These are phyloP conservation scores for Dolichallabes microphthalmus DNA, from an alignment of 2,113 vertebrate species.

Conservation along the genomic window DNA sequence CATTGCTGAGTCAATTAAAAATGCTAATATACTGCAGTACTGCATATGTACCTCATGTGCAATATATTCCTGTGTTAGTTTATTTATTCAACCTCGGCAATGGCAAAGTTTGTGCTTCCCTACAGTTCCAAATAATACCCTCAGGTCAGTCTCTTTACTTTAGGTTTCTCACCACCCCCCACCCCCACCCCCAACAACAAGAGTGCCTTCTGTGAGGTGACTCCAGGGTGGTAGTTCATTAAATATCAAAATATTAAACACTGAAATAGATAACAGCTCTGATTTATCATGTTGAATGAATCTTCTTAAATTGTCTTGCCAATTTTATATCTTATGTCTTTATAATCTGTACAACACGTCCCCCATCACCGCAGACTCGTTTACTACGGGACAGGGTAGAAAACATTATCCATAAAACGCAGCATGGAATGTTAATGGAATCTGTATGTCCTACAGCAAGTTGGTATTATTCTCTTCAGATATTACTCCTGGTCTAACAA, in stretches of 20 bases:
- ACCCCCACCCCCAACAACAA: background rate
- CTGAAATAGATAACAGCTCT: background rate
- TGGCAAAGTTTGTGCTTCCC: slow-evolving; percentile 4
- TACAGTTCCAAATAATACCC: slow-evolving; percentile 37
- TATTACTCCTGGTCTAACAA: slow-evolving; percentile 34
- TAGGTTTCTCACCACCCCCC: background rate
- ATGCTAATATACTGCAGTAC: background rate
- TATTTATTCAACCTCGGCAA: slow-evolving; percentile 22
- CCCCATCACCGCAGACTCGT: background rate
- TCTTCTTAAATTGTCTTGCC: slow-evolving; percentile 14
- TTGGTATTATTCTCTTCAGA: slow-evolving; percentile 32
- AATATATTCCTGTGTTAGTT: slow-evolving; percentile 20
- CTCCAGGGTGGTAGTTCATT: slow-evolving; percentile 8
- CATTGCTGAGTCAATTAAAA: background rate
- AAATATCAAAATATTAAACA: slow-evolving; percentile 2
- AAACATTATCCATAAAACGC: slow-evolving; percentile 33
- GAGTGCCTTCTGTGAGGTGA: slow-evolving; percentile 1
- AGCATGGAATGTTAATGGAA: slow-evolving; percentile 28
- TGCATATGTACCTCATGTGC: background rate
- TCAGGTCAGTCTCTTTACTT: slow-evolving; percentile 16
- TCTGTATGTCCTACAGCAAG: slow-evolving; percentile 37
- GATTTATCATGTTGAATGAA: slow-evolving; percentile 1
- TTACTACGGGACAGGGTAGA: slow-evolving; percentile 13
- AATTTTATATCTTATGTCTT: slow-evolving; percentile 23
- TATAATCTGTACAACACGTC: background rate